Evolutionary conservation across 2,888 invertebrate genomes (phyloP), one percentile per base, ranked within the genome.

Genomic region (Nemoura dubitans): DNA sequence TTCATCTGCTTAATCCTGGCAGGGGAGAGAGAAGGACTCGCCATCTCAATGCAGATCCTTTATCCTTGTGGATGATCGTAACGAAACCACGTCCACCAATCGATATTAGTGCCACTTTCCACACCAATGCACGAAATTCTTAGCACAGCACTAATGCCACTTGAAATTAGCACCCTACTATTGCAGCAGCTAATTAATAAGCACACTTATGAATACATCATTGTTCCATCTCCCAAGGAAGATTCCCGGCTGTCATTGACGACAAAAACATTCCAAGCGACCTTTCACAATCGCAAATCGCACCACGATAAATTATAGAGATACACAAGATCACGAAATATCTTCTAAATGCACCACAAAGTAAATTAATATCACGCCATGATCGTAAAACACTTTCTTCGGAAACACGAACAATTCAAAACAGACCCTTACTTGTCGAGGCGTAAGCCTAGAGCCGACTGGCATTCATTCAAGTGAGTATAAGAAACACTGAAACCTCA

Each of bases 1-100:
- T 81, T 0, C 21, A 81, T 29, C 29, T 30, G 28, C n/a, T 29
- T 30, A 25, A 29, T 81, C 78, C 78, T 78, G 30, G 30, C 81
- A 3, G 81, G 81, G 28, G 81, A 81, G 0, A 81, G 10, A 16
- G 81, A 81, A 26, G 80, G 27, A n/a, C 21, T n/a, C 81, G 81
- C n/a, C 81, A 59, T 59, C 21, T 59, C 36, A 10, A 6, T 36
- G n/a, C n/a, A n/a, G 36, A 36, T 36, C 36, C 36, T 36, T 36
- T 6, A 21, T 59, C 59, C 59, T 10, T 21, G 59, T 59, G 3
- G 6, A 3, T 2, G 59, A 21, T 36, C 36, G 36, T 6, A 36
- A 6, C 36, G 5, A 36, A 10, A 36, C 36, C 36, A 10, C 36
- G 36, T 36, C 10, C 36, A 36, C 5, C 16, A 59, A 21, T 21